These are phyloP conservation scores for Anhinga rufa DNA, from an alignment of 2,113 vertebrate species.

Conservation along the genomic window DNA sequence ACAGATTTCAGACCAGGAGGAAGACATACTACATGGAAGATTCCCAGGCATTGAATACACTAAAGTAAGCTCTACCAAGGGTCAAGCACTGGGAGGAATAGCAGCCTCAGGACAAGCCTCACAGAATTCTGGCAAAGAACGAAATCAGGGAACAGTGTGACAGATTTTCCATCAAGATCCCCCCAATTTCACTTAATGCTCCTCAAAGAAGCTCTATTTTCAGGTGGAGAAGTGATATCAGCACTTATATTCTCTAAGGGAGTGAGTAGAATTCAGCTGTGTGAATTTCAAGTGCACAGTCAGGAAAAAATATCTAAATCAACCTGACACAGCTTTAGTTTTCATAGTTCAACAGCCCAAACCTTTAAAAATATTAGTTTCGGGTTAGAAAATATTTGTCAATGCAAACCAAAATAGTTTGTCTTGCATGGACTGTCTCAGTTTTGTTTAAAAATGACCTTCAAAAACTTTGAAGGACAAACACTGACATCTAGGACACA, in stretches of 20 bases:
- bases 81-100: background rate
- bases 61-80: background rate
- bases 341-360: background rate
- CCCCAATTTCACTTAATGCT: background rate
- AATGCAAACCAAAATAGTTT: background rate
- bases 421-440: background rate
- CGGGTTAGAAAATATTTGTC: constrained; percentile 34
- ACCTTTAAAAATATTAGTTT: constrained; percentile 1
- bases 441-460: constrained; percentile 33
- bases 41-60: background rate
- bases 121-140: background rate
- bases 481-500: background rate
- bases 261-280: background rate
- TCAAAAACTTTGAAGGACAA: background rate
- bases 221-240: background rate
- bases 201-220: background rate
- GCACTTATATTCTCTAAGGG: background rate
- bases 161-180: background rate
- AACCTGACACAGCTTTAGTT: background rate
- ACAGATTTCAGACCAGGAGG: background rate
- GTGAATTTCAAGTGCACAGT: background rate
- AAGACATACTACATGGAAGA: background rate
- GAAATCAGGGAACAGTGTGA: background rate
- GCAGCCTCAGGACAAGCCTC: background rate
- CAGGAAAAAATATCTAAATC: background rate